Conservation (phyloP, 2,113 vertebrate genomes). For the Grus americana region DNA sequence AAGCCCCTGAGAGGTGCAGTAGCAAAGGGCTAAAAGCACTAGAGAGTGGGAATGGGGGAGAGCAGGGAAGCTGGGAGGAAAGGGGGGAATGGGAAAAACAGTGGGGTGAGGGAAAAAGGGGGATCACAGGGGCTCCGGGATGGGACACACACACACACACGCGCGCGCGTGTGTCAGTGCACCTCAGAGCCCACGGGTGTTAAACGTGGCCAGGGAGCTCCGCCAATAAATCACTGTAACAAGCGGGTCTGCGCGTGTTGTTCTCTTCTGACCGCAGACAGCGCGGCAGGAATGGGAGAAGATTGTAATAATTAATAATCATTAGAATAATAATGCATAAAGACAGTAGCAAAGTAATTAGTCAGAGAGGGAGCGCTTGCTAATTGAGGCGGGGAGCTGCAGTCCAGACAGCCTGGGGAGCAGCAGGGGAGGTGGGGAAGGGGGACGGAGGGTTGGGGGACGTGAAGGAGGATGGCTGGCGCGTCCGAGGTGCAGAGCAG, state of each 20-base stretch:
- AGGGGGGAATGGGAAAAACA: neutral
- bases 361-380: neutral
- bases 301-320: conserved; percentile 59
- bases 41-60: neutral
- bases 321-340: conserved; percentile 58
- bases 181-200: rapidly evolving
- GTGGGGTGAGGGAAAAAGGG: neutral
- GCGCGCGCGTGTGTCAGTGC: rapidly evolving
- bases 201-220: neutral
- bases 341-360: conserved; percentile 61
- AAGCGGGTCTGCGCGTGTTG: rapidly evolving
- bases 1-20: neutral
- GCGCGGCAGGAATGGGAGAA: neutral
- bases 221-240: neutral
- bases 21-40: neutral
- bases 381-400: conserved; percentile 26
- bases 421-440: neutral
- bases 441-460: rapidly evolving
- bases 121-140: rapidly evolving
- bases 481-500: rapidly evolving
- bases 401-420: neutral
- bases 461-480: rapidly evolving
- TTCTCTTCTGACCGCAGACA: neutral
- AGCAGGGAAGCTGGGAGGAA: neutral
- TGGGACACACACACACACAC: neutral